Conservation (phyloP, 37 sponge, comb jelly and placozoan genomes). For the Halichondria panicea region DNA sequence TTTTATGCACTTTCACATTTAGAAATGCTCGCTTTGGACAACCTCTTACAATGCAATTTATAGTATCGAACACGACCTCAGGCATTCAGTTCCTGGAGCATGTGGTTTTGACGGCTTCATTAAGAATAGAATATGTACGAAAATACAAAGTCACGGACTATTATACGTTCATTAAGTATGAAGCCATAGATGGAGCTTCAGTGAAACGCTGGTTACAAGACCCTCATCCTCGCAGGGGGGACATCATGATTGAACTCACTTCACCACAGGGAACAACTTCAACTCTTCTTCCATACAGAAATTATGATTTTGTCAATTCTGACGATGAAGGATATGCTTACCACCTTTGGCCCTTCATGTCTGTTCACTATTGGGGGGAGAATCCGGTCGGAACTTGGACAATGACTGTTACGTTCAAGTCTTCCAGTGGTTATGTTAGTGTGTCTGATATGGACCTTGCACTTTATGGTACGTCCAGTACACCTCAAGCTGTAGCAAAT, state of each 20-base stretch:
- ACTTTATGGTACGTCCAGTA: slow-evolving; percentile 39
- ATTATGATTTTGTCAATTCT: slow-evolving; percentile 48
- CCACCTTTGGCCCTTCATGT: slow-evolving; percentile 78
- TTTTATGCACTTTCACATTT: no score
- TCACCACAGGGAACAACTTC: slow-evolving; percentile 87
- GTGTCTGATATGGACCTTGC: slow-evolving; percentile 13
- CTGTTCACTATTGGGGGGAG: slow-evolving; percentile 78
- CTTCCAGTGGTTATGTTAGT: slow-evolving; percentile 11
- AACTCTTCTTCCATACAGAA: slow-evolving; percentile 53
- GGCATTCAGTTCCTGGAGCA: slow-evolving; percentile 66
- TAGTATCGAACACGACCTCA: no score
- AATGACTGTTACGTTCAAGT: slow-evolving; percentile 13
- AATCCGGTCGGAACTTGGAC: slow-evolving; percentile 69
- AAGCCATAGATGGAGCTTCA: neutral
- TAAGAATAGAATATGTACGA: neutral
- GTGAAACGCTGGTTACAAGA: slow-evolving; percentile 17
- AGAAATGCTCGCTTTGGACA: no score
- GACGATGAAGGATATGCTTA: slow-evolving; percentile 60
- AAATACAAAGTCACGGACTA: neutral
- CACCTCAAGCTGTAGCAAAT: slow-evolving; percentile 24
- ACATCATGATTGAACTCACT: slow-evolving; percentile 55
- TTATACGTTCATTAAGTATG: neutral
- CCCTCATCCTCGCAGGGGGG: slow-evolving; percentile 53
- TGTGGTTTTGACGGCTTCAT: slow-evolving; percentile 32
- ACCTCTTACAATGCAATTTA: no score